phyloP scores from a whole-genome alignment of 1,140 invertebrate species.

The Cotesia typhae region DNA sequence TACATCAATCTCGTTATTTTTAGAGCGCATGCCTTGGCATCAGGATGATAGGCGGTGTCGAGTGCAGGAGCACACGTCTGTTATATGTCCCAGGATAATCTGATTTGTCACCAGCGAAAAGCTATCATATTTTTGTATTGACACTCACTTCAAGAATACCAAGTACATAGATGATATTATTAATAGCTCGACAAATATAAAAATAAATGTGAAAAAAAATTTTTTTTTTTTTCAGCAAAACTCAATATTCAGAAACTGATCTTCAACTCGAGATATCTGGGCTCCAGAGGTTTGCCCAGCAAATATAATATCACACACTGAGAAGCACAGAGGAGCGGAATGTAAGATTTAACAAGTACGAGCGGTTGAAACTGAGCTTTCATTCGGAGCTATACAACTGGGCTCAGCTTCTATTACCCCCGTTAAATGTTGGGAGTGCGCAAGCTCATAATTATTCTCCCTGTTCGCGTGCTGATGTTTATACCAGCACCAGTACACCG shows the following conservation, averaged over 20 bases:
- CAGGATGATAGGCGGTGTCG: constrained; percentile 41
- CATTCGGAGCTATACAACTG: constrained; percentile 40
- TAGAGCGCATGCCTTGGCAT: constrained; percentile 64
- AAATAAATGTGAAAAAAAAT: no score
- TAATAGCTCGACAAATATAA: no score
- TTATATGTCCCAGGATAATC: constrained; percentile 30
- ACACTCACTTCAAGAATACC: no score
- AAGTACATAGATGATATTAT: no score
- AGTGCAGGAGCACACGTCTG: constrained; percentile 26
- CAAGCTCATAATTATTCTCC: constrained; percentile 64
- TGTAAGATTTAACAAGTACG: constrained; percentile 39
- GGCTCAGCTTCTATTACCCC: constrained; percentile 42
- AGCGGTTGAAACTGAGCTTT: constrained; percentile 39
- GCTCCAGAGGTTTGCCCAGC: no score
- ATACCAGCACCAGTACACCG: constrained; percentile 40
- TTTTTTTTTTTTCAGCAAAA: no score
- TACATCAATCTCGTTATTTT: constrained; percentile 63
- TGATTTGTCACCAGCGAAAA: neutral
- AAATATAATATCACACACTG: no score
- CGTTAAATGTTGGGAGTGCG: constrained; percentile 53
- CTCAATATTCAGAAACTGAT: no score
- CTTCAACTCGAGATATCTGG: no score
- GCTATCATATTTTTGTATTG: neutral
- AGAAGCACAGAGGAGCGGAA: neutral
- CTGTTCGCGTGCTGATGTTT: constrained; percentile 52